Percentiles rank a stretch among this genome's conserved stretches.
Conservation (phyloP, 2,888 invertebrate genomes). For the Stenodema calcarata region DNA sequence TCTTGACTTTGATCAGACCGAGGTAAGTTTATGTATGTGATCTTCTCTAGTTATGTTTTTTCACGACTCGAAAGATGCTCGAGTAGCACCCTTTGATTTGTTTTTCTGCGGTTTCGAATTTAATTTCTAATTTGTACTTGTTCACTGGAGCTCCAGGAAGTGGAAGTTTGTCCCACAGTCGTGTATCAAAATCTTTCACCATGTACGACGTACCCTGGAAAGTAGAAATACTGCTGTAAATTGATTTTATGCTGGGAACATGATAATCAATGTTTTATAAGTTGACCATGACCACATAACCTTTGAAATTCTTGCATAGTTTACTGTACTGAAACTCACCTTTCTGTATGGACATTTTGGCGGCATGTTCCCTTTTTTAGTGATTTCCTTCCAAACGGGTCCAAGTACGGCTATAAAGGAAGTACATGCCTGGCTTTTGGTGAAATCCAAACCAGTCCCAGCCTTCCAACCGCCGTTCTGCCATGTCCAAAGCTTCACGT, state of each 20-base stretch:
- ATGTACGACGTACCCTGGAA: conserved; percentile 19
- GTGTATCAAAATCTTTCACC: neutral
- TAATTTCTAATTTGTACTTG: conserved; percentile 43
- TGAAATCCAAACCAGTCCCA: conserved; percentile 35
- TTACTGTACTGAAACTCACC: no score
- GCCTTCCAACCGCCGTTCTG: conserved; percentile 46
- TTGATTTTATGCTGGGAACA: no score
- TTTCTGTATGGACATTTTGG: conserved; percentile 20
- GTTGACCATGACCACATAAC: no score
- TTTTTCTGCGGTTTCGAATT: neutral
- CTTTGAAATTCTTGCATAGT: no score
- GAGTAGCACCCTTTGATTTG: conserved; percentile 9
- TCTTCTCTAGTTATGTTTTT: no score
- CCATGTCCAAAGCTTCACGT: conserved; percentile 33
- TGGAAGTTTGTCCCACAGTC: conserved; percentile 40
- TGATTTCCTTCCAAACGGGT: conserved; percentile 35
- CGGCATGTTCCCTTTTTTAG: neutral
- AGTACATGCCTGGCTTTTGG: conserved; percentile 9
- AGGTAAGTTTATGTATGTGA: no score
- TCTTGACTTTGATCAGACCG: no score
- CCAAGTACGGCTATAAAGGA: conserved; percentile 12
- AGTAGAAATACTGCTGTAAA: neutral
- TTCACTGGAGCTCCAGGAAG: conserved; percentile 36
- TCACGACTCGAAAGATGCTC: conserved; percentile 38
- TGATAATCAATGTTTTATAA: no score